Conservation (phyloP, 1,140 invertebrate genomes). For the Aphidius ervi region DNA sequence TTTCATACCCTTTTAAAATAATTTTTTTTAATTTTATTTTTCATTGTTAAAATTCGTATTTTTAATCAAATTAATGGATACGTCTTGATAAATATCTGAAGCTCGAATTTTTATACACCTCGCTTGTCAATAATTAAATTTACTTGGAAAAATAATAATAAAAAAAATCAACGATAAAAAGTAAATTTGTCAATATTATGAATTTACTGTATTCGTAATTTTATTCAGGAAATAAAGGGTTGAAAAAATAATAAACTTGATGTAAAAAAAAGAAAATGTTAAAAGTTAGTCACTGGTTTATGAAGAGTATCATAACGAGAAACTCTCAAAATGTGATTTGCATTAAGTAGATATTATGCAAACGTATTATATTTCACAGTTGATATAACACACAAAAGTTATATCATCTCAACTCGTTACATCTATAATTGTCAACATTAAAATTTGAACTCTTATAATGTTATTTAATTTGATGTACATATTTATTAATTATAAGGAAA, state of each 20-base stretch:
- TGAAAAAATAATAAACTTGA: background rate
- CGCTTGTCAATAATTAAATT: too few relatives aligned
- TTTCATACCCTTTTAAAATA: too few relatives aligned
- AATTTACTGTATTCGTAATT: too few relatives aligned
- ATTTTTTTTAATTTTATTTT: background rate
- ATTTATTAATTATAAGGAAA: background rate
- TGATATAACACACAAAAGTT: conserved; percentile 3
- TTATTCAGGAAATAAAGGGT: background rate
- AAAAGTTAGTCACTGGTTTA: conserved; percentile 7
- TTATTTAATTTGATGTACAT: too few relatives aligned
- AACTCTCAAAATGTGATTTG: conserved; percentile 22
- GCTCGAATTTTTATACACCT: too few relatives aligned
- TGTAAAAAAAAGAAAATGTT: background rate
- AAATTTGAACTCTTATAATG: too few relatives aligned
- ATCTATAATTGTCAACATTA: conserved; percentile 10
- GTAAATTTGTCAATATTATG: too few relatives aligned
- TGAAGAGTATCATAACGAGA: conserved; percentile 8
- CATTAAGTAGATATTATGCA: conserved; percentile 25
- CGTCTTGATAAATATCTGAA: too few relatives aligned
- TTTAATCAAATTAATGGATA: background rate
- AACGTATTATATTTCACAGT: conserved; percentile 7
- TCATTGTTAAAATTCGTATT: background rate
- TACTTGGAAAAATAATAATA: too few relatives aligned
- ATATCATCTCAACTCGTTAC: conserved; percentile 13
- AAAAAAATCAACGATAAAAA: too few relatives aligned